These are phyloP conservation scores for Macquaria ambigua DNA, from an alignment of 2,113 vertebrate genomes.

Conservation along the genomic window DNA sequence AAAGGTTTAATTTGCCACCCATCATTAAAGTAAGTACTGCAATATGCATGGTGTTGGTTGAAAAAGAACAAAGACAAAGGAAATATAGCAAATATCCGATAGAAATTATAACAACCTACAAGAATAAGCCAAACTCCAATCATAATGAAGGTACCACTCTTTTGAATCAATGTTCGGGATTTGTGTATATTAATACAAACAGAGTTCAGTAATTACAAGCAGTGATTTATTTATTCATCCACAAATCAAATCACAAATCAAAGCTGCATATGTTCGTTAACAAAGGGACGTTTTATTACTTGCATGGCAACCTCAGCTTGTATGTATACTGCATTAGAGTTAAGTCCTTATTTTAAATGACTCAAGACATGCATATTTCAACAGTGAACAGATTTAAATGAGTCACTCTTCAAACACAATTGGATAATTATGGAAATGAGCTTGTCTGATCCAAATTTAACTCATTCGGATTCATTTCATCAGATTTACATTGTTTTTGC, in stretches of 20 bases:
- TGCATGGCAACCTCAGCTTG: conserved; percentile 20
- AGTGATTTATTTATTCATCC: neutral
- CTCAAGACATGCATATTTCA: conserved; percentile 71
- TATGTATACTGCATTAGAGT: conserved; percentile 46
- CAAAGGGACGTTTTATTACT: conserved; percentile 40
- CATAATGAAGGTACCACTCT: neutral
- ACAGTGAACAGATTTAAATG: conserved; percentile 62
- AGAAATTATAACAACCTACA: neutral
- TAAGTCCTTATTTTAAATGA: conserved; percentile 63
- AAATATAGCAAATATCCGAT: neutral
- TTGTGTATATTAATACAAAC: neutral
- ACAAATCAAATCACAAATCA: conserved; percentile 38
- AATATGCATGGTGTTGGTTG: neutral
- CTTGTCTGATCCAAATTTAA: conserved; percentile 67
- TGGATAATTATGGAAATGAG: conserved; percentile 75
- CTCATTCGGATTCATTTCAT: conserved; percentile 63
- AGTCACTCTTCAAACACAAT: conserved; percentile 73
- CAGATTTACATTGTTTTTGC: conserved; percentile 57
- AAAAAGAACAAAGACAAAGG: neutral
- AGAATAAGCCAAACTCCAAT: no score
- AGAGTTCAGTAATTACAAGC: neutral
- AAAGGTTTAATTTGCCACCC: neutral
- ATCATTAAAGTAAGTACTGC: neutral
- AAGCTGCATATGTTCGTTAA: neutral
- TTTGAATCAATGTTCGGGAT: neutral